phyloP scores from a whole-genome alignment of 2,797 vertebrate genomes.

The Molossus alvarezi region DNA sequence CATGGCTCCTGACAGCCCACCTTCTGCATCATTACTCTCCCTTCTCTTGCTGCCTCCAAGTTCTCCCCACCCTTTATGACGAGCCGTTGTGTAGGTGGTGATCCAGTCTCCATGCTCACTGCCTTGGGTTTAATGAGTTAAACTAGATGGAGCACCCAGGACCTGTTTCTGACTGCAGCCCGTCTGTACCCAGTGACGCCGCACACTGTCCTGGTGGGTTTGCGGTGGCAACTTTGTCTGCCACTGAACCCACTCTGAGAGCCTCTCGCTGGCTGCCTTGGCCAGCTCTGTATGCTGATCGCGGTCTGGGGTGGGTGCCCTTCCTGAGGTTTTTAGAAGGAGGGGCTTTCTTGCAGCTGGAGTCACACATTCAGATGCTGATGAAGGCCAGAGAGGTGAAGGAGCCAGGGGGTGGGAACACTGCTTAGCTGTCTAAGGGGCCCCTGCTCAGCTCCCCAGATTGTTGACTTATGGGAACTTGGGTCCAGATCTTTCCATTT shows the following conservation, averaged over 20 bases:
- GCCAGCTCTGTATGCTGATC: conserved; percentile 84
- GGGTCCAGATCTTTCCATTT: neutral
- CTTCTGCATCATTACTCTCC: conserved; percentile 69
- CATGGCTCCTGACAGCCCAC: conserved; percentile 32
- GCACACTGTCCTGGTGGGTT: conserved; percentile 89
- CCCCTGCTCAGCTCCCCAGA: neutral
- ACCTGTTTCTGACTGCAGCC: conserved; percentile 86
- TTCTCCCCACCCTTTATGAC: conserved; percentile 80
- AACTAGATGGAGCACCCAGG: conserved; percentile 85
- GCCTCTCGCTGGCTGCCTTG: conserved; percentile 77
- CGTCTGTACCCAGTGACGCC: conserved; percentile 83
- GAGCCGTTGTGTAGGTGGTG: conserved; percentile 82
- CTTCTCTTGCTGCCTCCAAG: conserved; percentile 76
- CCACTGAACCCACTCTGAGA: conserved; percentile 85
- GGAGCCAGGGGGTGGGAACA: too few relatives aligned
- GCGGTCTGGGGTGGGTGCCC: neutral
- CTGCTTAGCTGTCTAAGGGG: neutral
- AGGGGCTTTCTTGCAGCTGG: neutral
- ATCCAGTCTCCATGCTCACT: conserved; percentile 87
- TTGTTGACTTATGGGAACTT: neutral
- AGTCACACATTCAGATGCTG: neutral
- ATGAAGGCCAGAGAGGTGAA: neutral
- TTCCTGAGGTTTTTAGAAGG: conserved; percentile 56
- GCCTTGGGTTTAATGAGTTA: conserved; percentile 79
- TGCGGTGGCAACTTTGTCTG: conserved; percentile 88